Evolutionary conservation across 2,113 vertebrate species (phyloP).

Genomic region (Odobenus rosmarus): DNA sequence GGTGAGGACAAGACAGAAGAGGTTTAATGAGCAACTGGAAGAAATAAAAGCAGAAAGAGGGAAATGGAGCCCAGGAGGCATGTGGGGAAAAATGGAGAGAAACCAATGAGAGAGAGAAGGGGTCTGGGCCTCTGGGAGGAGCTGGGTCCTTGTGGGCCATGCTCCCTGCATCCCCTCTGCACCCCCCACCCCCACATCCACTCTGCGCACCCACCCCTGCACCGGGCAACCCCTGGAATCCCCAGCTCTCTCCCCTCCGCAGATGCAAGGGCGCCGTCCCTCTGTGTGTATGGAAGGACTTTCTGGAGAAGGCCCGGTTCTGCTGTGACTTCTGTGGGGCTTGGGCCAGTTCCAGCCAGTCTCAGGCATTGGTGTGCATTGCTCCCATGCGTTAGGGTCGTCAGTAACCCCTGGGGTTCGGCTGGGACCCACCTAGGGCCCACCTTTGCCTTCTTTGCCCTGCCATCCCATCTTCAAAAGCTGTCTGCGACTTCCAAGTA

Average conservation of each 20-base stretch:
- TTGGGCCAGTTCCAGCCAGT: accelerated
- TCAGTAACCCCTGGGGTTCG: neutral
- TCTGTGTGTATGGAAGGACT: neutral
- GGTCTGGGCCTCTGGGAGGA: neutral
- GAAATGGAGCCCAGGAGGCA: neutral
- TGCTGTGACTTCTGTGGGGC: neutral
- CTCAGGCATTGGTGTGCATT: accelerated
- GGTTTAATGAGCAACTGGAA: neutral
- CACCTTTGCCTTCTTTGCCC: neutral
- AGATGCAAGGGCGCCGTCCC: neutral
- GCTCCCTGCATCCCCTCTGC: accelerated
- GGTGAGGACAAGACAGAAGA: neutral
- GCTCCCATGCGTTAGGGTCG: neutral
- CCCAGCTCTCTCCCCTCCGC: neutral
- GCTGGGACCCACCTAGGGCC: accelerated
- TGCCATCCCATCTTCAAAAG: neutral
- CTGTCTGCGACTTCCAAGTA: neutral
- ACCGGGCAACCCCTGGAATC: neutral
- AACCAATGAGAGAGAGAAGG: accelerated
- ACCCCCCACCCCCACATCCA: neutral
- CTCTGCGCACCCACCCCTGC: too few species aligned
- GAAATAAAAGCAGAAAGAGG: neutral
- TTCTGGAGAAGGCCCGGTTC: neutral
- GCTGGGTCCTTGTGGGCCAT: neutral
- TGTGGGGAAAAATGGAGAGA: neutral